Evolutionary conservation across 2,797 vertebrate species (phyloP), one percentile per base, ranked within the genome.

Genomic region (Leuciscus waleckii): DNA sequence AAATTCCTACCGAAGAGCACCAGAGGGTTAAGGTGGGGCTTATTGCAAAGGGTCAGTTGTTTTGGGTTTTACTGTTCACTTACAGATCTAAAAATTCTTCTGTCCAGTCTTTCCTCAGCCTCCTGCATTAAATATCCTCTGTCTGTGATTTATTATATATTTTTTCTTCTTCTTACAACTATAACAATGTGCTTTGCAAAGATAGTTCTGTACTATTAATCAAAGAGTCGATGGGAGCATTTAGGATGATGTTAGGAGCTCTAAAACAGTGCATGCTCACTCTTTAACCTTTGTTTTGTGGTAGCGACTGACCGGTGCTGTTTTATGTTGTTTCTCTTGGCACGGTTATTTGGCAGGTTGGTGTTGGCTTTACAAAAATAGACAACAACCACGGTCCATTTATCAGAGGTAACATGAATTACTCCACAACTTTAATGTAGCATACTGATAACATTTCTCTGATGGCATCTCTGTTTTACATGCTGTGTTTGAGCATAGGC

Each of bases 371-470:
- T 87, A 92, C 88, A 91, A 91, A 93, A 95, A 92, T 90, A 93
- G 90, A 91, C 92, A 89, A 71, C 81, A 82, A 82, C 88, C 80
- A 86, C 85, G 56, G 68, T 90, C 91, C 89, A 93, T 94, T 92
- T 91, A 92, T 94, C 90, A 92, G 91, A 90, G 63, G 82, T 90
- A 91, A 92, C 89, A 83, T 87, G 88, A 91, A 93, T 93, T 92
- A 90, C 87, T 90, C 89, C 89, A 89, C 86, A 89, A 91, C 90
- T 91, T 84, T 87, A 89, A 87, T 88, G 85, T 87, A 91, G 91
- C 90, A 82, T 70, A 85, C 77, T 90, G 89, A 92, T 93, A 92
- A 91, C 91, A 90, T 90, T 90, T 87, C 63, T 77, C 85, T 79
- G 69, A 91, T 89, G 86, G 86, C 84, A 89, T 39, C 87, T 82